Base-by-base conservation (phyloP, 92 coral and sea anemone species). In the Isaurus tuberculatus region DNA sequence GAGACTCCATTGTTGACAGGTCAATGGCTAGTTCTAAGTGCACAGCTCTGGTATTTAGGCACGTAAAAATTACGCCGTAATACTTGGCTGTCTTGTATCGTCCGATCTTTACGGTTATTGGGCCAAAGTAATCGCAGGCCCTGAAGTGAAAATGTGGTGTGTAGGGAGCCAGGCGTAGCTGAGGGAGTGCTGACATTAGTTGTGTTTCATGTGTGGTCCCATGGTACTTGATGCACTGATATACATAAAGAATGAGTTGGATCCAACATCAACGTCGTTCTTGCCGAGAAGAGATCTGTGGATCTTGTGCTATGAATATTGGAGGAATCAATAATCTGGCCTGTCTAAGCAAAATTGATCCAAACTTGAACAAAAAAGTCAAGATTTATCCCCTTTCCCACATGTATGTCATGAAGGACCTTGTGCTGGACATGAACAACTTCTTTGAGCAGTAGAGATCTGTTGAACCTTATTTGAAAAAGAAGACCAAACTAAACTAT, bases 341-440 rank as follows among this genome's bases (percentile, higher is more conserved):
- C n/a, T n/a, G n/a, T n/a, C n/a, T n/a, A n/a, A 96, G 99, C 68
- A 97, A 97, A 53, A 96, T 96, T 79, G 93, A 96, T 42, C 91
- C 88, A 27, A 84, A 90, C 33, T 70, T 90, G 43, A 90, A 85
- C 25, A 96, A 96, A 86, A 84, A 90, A 40, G 90, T 91, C 85
- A 96, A 96, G 86, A 92, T 96, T n/a, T 96, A 96, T 43, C 99
- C 99, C 5, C 84, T 96, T 44, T 98, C 99, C 27, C 99, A 96
- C 83, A 96, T 96, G 99, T 96, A 96, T 88, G 99, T 96, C 43
- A 92, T 96, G 42, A 96, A 96, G 72, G 99, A 96, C 72, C 94
- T 96, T 72, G 99, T 96, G 0, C 99, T 98, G 99, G 99, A 96
- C 78, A 96, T 96, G 99, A 91, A 82, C 70, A 92, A 96, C 68